Percentiles rank a stretch among this genome's conserved stretches.
These are phyloP conservation scores for Rhynchonema sp. DNA, from an alignment of 2,888 invertebrate species.

Conservation along the genomic window DNA sequence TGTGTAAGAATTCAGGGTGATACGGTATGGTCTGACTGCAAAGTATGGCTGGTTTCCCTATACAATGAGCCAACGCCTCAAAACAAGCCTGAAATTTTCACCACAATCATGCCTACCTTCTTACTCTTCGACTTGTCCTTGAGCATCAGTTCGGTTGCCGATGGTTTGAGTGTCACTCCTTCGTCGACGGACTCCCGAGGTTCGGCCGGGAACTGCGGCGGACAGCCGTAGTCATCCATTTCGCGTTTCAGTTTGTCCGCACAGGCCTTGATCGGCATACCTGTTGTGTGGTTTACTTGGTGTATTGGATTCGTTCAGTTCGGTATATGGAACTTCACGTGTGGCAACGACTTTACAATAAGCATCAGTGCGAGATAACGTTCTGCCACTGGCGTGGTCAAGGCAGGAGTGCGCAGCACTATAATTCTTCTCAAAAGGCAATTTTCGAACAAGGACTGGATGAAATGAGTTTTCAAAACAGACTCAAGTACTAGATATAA, in stretches of 20 bases:
- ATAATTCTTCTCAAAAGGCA: no score
- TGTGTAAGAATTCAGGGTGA: no score
- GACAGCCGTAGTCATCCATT: conserved; percentile 70
- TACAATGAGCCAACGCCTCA: no score
- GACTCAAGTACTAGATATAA: no score
- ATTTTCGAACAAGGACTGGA: no score
- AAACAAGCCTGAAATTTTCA: no score
- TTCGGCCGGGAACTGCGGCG: conserved; percentile 59
- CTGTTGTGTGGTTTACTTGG: background rate
- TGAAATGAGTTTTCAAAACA: no score
- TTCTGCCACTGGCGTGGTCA: conserved; percentile 74
- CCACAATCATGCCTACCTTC: no score
- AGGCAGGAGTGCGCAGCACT: no score
- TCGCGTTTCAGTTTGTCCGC: conserved; percentile 89
- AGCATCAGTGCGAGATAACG: background rate
- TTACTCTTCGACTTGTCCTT: conserved; percentile 80
- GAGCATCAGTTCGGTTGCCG: conserved; percentile 33
- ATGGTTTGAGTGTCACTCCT: conserved; percentile 32
- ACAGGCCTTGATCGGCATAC: conserved; percentile 45
- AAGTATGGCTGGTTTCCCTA: no score
- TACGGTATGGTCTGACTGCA: no score
- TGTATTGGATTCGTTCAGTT: background rate
- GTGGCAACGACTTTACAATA: background rate
- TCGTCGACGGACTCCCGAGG: conserved; percentile 37
- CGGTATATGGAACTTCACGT: background rate